These are phyloP conservation scores for Endotricha flammealis DNA, from an alignment of 2,888 invertebrate genomes.

Conservation along the genomic window DNA sequence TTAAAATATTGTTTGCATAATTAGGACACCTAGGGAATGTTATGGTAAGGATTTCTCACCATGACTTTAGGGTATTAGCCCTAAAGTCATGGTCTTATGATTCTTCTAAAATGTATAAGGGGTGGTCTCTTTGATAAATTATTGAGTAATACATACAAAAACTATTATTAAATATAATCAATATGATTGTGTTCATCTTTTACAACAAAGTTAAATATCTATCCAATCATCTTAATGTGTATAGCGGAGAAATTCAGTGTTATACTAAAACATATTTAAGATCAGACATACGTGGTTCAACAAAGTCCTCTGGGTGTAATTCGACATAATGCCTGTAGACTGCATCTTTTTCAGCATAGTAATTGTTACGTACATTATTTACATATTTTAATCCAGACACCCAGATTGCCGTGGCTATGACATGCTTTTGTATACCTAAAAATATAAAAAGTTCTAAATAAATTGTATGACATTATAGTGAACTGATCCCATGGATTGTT, in stretches of 20 bases:
- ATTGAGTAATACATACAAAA: conserved; percentile 1
- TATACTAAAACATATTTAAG: too few relatives aligned
- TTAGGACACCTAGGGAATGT: too few relatives aligned
- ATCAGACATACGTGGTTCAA: conserved; percentile 76
- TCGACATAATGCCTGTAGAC: conserved; percentile 83
- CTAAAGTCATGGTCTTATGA: too few relatives aligned
- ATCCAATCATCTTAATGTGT: too few relatives aligned
- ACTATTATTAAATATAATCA: conserved; percentile 4
- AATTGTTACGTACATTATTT: conserved; percentile 70
- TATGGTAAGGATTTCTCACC: too few relatives aligned
- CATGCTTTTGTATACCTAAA: conserved; percentile 66
- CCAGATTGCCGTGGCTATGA: conserved; percentile 38
- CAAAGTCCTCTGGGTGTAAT: conserved; percentile 87
- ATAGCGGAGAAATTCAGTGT: too few relatives aligned
- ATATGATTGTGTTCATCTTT: too few relatives aligned
- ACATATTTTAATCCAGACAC: conserved; percentile 44
- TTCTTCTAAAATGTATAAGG: too few relatives aligned
- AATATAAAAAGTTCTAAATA: too few relatives aligned
- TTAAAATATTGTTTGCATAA: too few relatives aligned
- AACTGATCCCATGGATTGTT: background rate
- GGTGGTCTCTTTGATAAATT: conserved; percentile 17
- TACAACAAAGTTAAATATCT: too few relatives aligned
- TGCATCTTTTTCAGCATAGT: conserved; percentile 85
- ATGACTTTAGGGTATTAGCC: too few relatives aligned
- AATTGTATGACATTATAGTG: conserved; percentile 2